Percentiles rank a stretch among this genome's conserved stretches.
These are phyloP conservation scores for Hydrocynus forskahlii DNA, from an alignment of 2,797 vertebrate genomes.

Conservation along the genomic window DNA sequence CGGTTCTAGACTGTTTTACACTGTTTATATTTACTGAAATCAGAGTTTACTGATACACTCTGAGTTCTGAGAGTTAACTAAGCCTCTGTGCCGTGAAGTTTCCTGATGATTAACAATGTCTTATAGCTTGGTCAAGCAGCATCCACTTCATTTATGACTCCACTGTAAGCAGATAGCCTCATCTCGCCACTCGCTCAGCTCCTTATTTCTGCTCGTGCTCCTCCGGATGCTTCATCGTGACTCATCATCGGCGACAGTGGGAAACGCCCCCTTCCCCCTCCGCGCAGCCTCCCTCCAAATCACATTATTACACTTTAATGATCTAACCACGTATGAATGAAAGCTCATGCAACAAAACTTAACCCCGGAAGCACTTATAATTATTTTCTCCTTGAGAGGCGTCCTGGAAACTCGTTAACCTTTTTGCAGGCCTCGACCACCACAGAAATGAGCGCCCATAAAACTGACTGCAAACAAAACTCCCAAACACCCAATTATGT, in stretches of 20 bases:
- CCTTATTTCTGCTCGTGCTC: not conserved
- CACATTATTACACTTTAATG: slow-evolving; percentile 29
- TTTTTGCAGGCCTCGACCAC: slow-evolving; percentile 26
- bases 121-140: not conserved
- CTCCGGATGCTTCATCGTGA: slow-evolving; percentile 21
- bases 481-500: slow-evolving; percentile 40
- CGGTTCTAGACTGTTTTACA: too few relatives aligned
- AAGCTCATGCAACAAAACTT: slow-evolving; percentile 27
- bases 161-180: not conserved
- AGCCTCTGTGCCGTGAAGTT: not conserved
- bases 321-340: slow-evolving; percentile 15
- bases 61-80: too few relatives aligned
- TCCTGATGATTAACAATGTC: not conserved
- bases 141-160: slow-evolving; percentile 9
- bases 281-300: not conserved
- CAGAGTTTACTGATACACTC: too few relatives aligned
- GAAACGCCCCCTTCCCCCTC: not conserved
- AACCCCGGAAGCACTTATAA: slow-evolving; percentile 19
- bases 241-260: not conserved
- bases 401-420: slow-evolving; percentile 50
- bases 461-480: slow-evolving; percentile 37
- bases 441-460: slow-evolving; percentile 31
- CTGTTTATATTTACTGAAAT: too few relatives aligned
- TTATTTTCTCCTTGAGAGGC: not conserved
- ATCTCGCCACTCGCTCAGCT: not conserved